Conservation (phyloP, 2,113 vertebrate species). For the Daboia siamensis region DNA sequence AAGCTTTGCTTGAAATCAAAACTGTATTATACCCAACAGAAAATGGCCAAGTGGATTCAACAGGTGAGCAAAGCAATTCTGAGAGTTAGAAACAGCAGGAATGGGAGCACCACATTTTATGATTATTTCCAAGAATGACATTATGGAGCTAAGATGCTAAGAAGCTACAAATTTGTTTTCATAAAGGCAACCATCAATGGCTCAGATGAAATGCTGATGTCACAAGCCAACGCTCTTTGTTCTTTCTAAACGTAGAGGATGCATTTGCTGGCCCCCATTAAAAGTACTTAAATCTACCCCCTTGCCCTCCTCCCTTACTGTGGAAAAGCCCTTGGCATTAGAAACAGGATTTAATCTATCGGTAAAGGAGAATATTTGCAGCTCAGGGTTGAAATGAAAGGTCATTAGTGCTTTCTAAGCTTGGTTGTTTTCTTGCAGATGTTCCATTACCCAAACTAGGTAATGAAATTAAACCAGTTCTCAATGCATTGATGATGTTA, state of each 20-base stretch:
- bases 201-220: not conserved
- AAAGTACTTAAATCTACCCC: not conserved
- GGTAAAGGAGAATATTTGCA: not conserved
- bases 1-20: constrained; percentile 22
- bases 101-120: constrained; percentile 34
- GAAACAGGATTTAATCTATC: not conserved
- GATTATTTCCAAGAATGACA: constrained; percentile 58
- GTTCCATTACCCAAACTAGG: too few species aligned
- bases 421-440: too few species aligned
- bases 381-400: too few species aligned
- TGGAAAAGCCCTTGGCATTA: not conserved
- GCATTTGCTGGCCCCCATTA: not conserved
- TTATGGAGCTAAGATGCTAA: constrained; percentile 37
- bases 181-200: not conserved
- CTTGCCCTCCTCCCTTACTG: not conserved
- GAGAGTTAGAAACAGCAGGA: constrained; percentile 40
- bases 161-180: constrained; percentile 34
- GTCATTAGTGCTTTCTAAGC: too few species aligned
- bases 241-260: not conserved
- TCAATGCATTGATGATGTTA: not conserved
- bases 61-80: constrained; percentile 53
- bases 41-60: constrained; percentile 43
- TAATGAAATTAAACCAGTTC: too few species aligned
- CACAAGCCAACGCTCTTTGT: not conserved
- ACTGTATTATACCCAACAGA: constrained; percentile 26